These are phyloP conservation scores for Cenopis cana DNA, from an alignment of 2,888 invertebrate species.

Conservation along the genomic window DNA sequence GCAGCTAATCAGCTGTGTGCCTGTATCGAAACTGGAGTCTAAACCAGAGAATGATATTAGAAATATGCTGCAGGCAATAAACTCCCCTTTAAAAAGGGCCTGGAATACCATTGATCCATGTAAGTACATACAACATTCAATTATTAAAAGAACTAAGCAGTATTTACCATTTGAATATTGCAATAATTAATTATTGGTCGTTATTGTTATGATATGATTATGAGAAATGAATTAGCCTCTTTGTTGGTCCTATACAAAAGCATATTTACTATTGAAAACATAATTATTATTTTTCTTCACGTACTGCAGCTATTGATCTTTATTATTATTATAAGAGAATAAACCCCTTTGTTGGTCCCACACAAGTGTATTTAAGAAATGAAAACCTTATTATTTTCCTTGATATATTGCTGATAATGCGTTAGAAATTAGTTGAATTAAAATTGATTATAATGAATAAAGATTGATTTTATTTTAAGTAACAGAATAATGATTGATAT, in stretches of 20 bases:
- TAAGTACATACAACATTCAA: conserved; percentile 40
- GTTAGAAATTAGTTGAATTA: not conserved
- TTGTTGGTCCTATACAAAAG: not conserved
- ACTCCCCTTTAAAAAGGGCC: conserved; percentile 45
- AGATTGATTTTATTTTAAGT: not conserved
- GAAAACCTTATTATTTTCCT: not conserved
- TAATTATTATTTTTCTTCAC: not conserved
- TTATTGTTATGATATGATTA: not conserved
- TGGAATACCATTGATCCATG: conserved; percentile 45
- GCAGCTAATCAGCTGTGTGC: conserved; percentile 45
- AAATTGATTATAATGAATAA: not conserved
- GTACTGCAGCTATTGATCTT: not conserved
- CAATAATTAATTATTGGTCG: not conserved
- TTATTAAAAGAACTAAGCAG: not conserved
- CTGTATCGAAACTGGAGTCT: conserved; percentile 43
- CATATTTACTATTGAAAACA: not conserved
- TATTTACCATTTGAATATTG: not conserved
- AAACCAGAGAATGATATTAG: conserved; percentile 40
- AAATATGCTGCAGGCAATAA: conserved; percentile 32
- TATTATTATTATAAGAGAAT: too few relatives aligned
- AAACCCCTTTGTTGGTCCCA: not conserved
- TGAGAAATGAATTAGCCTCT: not conserved
- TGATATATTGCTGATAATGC: not conserved
- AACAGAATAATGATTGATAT: not conserved
- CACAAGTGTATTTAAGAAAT: not conserved